phyloP scores from a whole-genome alignment of 2,113 vertebrate species.

The Planiliza haematocheilus region DNA sequence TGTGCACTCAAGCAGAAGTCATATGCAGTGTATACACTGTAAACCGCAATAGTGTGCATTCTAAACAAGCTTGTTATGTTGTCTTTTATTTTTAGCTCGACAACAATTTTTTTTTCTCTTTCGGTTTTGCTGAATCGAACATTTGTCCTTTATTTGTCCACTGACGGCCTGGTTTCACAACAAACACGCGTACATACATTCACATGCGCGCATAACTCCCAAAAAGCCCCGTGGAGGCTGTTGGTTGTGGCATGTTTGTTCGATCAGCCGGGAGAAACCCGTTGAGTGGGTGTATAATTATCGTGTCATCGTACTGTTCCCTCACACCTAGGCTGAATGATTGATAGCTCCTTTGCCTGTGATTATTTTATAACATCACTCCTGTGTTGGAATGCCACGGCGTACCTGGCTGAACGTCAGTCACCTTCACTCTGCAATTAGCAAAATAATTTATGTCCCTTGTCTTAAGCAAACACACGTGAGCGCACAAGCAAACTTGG shows the following conservation, averaged over 20 bases:
- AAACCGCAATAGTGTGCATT: constrained; percentile 31
- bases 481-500: constrained; percentile 59
- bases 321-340: constrained; percentile 70
- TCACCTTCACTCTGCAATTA: constrained; percentile 80
- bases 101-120: background rate
- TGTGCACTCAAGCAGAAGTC: constrained; percentile 9
- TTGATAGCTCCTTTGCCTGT: constrained; percentile 77
- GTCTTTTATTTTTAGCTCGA: constrained; percentile 1
- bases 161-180: constrained; percentile 5
- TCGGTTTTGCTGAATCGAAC: background rate
- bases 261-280: constrained; percentile 77
- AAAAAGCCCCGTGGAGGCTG: constrained; percentile 64
- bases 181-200: background rate
- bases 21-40: constrained; percentile 14
- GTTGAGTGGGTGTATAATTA: constrained; percentile 78
- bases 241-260: constrained; percentile 78
- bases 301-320: constrained; percentile 73
- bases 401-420: constrained; percentile 71
- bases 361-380: constrained; percentile 82
- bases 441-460: constrained; percentile 76
- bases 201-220: constrained; percentile 8
- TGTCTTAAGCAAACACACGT: constrained; percentile 63
- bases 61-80: constrained; percentile 18
- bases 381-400: constrained; percentile 66
- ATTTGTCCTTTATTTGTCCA: constrained; percentile 3